phyloP scores from a whole-genome alignment of 2,888 invertebrate genomes.

The Eupithecia subumbrata region DNA sequence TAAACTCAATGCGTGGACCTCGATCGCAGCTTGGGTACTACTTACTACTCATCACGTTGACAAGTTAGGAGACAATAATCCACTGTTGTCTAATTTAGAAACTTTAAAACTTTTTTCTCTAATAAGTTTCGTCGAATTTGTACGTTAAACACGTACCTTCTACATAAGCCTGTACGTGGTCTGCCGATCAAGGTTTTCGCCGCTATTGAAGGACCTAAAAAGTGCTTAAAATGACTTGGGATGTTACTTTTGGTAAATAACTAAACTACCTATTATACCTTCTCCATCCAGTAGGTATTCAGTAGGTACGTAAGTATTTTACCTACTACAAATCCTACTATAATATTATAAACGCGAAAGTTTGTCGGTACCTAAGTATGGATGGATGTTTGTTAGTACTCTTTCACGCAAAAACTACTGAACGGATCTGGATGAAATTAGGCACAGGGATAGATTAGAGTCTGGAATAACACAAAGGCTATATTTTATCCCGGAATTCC shows the following conservation, averaged over 20 bases:
- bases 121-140: not conserved
- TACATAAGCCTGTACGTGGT: not conserved
- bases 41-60: not conserved
- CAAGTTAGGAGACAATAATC: not conserved
- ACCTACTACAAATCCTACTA: too few species aligned
- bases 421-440: too few species aligned
- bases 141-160: not conserved
- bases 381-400: too few species aligned
- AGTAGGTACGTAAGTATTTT: too few species aligned
- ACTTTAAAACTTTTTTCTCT: not conserved
- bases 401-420: too few species aligned
- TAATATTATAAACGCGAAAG: too few species aligned
- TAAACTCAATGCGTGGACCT: not conserved
- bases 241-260: slow-evolving; percentile 62
- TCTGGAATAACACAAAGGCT: too few species aligned
- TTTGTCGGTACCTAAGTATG: too few species aligned
- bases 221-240: slow-evolving; percentile 66
- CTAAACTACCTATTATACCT: not conserved
- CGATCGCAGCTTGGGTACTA: not conserved
- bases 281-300: too few species aligned
- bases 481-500: too few species aligned
- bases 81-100: not conserved
- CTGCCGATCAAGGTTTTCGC: not conserved
- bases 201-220: not conserved
- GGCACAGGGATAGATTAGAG: too few species aligned